These are phyloP conservation scores for Rhinoderma darwinii DNA, from an alignment of 2,113 vertebrate genomes.

Conservation along the genomic window DNA sequence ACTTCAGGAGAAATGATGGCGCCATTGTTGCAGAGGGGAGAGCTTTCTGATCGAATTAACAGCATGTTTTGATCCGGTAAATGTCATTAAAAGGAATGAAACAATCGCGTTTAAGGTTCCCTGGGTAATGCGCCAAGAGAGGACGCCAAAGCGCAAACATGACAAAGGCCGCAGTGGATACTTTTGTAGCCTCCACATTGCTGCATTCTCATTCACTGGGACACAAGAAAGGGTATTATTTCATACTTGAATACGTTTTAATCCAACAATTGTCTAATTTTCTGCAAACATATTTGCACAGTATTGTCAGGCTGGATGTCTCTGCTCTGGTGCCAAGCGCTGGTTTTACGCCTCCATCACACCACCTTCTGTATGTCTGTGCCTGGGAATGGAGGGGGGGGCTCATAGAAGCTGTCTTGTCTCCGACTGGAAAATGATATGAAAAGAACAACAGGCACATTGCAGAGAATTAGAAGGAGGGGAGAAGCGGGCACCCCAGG, in stretches of 20 bases:
- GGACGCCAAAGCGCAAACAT: slow-evolving; percentile 96
- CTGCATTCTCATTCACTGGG: slow-evolving; percentile 80
- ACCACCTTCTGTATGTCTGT: slow-evolving; percentile 70
- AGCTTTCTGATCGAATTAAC: slow-evolving; percentile 99
- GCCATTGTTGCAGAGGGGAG: slow-evolving; percentile 97
- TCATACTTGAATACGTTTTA: slow-evolving; percentile 99
- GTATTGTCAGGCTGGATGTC: slow-evolving; percentile 87
- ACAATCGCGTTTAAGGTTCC: slow-evolving; percentile 97
- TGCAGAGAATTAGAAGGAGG: slow-evolving; percentile 55
- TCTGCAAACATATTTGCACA: slow-evolving; percentile 99
- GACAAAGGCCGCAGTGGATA: slow-evolving; percentile 93
- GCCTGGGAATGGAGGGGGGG: slow-evolving; percentile 62
- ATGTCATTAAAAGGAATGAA: slow-evolving; percentile 99
- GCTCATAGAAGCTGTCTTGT: slow-evolving; percentile 65
- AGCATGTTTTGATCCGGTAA: slow-evolving; percentile 99
- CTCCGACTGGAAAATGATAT: slow-evolving; percentile 66
- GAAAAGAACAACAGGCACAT: slow-evolving; percentile 57
- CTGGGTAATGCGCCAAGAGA: slow-evolving; percentile 97
- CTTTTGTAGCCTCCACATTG: slow-evolving; percentile 95
- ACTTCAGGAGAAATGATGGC: slow-evolving; percentile 99
- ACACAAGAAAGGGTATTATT: slow-evolving; percentile 99
- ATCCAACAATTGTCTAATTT: slow-evolving; percentile 99
- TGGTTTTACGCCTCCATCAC: slow-evolving; percentile 63
- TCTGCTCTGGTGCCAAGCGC: slow-evolving; percentile 64
- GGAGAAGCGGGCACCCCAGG: slow-evolving; percentile 55